Percentiles rank a stretch among this genome's conserved stretches.
Conservation (phyloP, 2,113 vertebrate species). For the Phrynosoma blainvillii region DNA sequence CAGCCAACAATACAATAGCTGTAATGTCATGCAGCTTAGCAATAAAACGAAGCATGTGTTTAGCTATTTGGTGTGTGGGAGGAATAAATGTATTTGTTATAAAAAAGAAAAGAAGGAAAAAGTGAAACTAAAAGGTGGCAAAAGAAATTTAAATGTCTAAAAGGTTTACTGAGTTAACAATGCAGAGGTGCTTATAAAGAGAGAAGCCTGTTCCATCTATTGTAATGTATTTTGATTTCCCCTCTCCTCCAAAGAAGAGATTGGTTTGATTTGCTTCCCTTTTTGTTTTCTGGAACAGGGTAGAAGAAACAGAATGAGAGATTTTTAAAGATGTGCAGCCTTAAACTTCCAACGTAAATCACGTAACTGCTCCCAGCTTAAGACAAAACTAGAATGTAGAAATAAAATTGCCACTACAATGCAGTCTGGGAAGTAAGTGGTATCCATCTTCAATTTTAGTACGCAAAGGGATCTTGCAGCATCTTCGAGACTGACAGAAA, state of each 20-base stretch:
- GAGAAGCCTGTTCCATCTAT: neutral
- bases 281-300: neutral
- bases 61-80: slow-evolving; percentile 37
- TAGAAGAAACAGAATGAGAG: neutral
- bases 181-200: neutral
- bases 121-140: slow-evolving; percentile 37
- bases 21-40: slow-evolving; percentile 16
- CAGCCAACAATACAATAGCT: neutral
- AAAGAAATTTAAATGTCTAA: slow-evolving; percentile 37
- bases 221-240: neutral
- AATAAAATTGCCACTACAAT: neutral
- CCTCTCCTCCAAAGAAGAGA: neutral
- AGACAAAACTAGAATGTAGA: neutral
- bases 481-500: too few species aligned
- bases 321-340: neutral
- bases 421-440: neutral
- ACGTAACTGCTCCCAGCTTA: neutral
- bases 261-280: neutral
- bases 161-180: slow-evolving; percentile 35
- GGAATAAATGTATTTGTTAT: slow-evolving; percentile 39
- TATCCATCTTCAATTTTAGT: neutral
- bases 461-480: too few species aligned
- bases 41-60: slow-evolving; percentile 20
- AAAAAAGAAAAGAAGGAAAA: neutral
- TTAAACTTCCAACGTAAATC: neutral